A percentile compares a stretch with the other conserved stretches of the same genome.
These are phyloP conservation scores for Ichneumon xanthorius DNA, from an alignment of 2,888 invertebrate species.

Conservation along the genomic window DNA sequence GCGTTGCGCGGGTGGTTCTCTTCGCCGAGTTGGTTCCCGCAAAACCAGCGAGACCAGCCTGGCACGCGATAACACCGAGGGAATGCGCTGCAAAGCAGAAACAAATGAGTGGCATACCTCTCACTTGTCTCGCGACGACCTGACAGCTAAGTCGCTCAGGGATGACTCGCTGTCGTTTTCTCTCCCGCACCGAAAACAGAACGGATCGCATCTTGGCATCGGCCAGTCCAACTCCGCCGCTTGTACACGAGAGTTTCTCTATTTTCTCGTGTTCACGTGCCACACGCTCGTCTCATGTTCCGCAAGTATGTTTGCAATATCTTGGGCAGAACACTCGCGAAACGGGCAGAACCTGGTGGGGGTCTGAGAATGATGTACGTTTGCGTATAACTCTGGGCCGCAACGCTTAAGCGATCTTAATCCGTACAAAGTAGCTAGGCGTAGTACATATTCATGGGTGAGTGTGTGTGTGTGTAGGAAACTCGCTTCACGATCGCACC, in stretches of 20 bases:
- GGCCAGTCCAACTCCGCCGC: conserved; percentile 25
- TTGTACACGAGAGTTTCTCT: conserved; percentile 39
- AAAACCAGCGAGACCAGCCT: conserved; percentile 52
- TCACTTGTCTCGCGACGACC: conserved; percentile 70
- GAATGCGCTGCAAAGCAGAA: conserved; percentile 72
- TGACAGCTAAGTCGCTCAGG: conserved; percentile 65
- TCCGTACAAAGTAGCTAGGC: conserved; percentile 54
- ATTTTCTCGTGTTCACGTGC: conserved; percentile 50
- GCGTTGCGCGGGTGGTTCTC: conserved; percentile 52
- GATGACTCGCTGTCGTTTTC: conserved; percentile 59
- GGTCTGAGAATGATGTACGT: conserved; percentile 33
- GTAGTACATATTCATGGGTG: conserved; percentile 31
- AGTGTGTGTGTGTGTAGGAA: conserved; percentile 29
- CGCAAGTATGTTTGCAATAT: conserved; percentile 55
- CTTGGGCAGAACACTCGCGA: conserved; percentile 31
- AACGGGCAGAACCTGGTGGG: not conserved
- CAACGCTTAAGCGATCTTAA: conserved; percentile 46
- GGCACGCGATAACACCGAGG: conserved; percentile 70
- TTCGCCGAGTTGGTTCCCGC: conserved; percentile 29
- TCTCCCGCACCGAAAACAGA: conserved; percentile 20
- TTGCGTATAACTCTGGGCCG: conserved; percentile 48
- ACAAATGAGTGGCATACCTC: conserved; percentile 73
- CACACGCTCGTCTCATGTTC: conserved; percentile 48
- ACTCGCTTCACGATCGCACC: conserved; percentile 53
- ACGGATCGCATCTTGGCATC: conserved; percentile 63